Percentiles rank a stretch among this genome's conserved stretches.
phyloP scores from a whole-genome alignment of 2,113 vertebrate species.

The Galeopterus variegatus region DNA sequence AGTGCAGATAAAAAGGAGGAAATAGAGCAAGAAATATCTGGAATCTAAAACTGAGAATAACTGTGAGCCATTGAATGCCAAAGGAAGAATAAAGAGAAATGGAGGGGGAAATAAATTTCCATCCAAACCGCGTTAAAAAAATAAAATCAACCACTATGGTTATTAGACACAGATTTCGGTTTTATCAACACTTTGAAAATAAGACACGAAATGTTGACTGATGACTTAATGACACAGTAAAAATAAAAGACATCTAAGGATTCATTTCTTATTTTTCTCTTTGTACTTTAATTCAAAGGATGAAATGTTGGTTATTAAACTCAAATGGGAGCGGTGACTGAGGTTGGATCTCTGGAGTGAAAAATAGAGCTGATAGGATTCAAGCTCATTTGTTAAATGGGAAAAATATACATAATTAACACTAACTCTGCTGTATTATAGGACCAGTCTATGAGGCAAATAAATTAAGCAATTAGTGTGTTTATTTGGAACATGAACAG shows the following conservation, averaged over 20 bases:
- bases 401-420: conserved; percentile 28
- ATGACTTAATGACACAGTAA: not conserved
- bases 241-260: conserved; percentile 10
- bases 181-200: not conserved
- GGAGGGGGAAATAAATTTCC: conserved; percentile 13
- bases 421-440: not conserved
- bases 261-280: conserved; percentile 9
- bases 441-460: conserved; percentile 3
- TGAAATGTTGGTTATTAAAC: conserved; percentile 30
- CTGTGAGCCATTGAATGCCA: not conserved
- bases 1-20: not conserved
- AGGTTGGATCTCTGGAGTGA: conserved; percentile 13
- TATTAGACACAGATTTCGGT: conserved; percentile 10
- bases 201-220: not conserved
- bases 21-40: not conserved
- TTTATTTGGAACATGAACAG: not conserved
- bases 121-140: not conserved
- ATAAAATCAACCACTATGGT: not conserved
- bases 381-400: conserved; percentile 53
- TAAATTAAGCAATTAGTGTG: conserved; percentile 59
- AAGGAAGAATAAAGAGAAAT: not conserved
- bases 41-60: conserved; percentile 40
- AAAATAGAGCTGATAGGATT: conserved; percentile 9
- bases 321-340: not conserved
- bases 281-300: not conserved